phyloP scores from a whole-genome alignment of 2,797 vertebrate genomes.

The Myotis findleyi region DNA sequence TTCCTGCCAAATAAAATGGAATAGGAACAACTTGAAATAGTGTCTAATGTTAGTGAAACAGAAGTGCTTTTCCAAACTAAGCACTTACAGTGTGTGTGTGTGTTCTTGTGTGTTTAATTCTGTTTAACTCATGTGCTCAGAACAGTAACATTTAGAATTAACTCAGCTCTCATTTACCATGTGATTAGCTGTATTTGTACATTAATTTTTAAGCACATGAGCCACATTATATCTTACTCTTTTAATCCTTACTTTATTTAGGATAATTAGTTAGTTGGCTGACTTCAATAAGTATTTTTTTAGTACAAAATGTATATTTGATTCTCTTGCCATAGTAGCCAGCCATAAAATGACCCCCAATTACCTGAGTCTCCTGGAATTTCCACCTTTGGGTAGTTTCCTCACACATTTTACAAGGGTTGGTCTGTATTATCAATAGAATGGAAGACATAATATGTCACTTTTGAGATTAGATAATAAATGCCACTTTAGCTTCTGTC shows the following conservation, averaged over 20 bases:
- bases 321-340: background rate
- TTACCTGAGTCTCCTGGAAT: background rate
- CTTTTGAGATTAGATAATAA: background rate
- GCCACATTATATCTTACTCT: background rate
- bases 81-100: background rate
- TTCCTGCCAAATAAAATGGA: background rate
- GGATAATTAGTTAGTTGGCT: background rate
- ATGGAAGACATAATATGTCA: background rate
- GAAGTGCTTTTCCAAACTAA: background rate
- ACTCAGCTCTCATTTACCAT: background rate
- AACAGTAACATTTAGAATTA: background rate
- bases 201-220: background rate
- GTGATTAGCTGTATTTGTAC: background rate
- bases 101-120: background rate
- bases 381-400: background rate
- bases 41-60: background rate
- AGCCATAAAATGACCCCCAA: background rate
- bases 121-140: background rate
- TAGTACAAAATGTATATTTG: background rate
- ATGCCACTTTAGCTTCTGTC: background rate
- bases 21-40: background rate
- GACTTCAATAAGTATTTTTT: background rate
- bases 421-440: background rate
- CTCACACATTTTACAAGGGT: background rate
- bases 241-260: background rate